These are phyloP conservation scores for Oithona nana DNA, from an alignment of 2,888 invertebrate genomes.

Conservation along the genomic window DNA sequence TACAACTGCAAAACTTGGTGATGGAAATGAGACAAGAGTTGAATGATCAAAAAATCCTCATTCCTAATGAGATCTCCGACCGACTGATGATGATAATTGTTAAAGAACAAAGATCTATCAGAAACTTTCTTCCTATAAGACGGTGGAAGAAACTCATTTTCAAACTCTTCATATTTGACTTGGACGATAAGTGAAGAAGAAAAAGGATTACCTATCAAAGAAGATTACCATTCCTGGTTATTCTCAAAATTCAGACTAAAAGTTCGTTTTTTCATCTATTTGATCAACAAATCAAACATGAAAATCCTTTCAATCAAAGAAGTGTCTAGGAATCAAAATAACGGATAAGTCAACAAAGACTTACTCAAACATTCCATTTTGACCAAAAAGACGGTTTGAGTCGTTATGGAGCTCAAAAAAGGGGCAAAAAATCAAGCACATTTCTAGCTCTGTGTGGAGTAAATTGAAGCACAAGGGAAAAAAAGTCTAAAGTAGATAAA, in stretches of 20 bases:
- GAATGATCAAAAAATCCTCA: neutral
- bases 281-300: neutral
- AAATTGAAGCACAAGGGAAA: no score
- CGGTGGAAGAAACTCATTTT: neutral
- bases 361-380: no score
- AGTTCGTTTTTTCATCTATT: no score
- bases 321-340: no score
- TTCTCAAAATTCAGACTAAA: no score
- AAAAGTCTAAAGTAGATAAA: no score
- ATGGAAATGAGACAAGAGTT: neutral
- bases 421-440: no score
- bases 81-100: neutral
- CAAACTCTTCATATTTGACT: neutral
- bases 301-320: neutral
- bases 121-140: neutral
- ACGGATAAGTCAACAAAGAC: no score
- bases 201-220: neutral
- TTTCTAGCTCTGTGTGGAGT: no score
- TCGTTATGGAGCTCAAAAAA: no score
- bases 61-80: neutral
- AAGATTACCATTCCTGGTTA: no score
- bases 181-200: neutral
- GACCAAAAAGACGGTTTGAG: no score
- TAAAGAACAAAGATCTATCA: neutral
- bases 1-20: neutral